phyloP scores from a whole-genome alignment of 1,140 invertebrate species.

The Dryas iulia region DNA sequence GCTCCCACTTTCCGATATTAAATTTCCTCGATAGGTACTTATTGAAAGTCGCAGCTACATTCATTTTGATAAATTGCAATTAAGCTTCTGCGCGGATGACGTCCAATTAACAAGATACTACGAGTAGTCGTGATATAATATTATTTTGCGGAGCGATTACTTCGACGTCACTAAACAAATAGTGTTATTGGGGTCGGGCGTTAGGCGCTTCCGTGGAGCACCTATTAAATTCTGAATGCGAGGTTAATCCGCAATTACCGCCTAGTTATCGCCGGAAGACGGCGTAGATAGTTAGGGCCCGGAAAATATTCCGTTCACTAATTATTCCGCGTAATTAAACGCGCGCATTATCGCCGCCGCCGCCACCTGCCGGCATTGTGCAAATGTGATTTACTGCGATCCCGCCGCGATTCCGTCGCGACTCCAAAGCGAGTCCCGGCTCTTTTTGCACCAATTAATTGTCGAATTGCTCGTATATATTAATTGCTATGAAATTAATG shows the following conservation, averaged over 20 bases:
- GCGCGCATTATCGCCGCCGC: slow-evolving; percentile 74
- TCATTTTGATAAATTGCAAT: slow-evolving; percentile 40
- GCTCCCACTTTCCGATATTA: slow-evolving; percentile 50
- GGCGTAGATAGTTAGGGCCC: slow-evolving; percentile 78
- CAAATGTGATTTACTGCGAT: slow-evolving; percentile 74
- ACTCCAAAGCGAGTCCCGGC: slow-evolving; percentile 60
- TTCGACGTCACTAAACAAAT: slow-evolving; percentile 70
- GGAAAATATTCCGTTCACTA: slow-evolving; percentile 80
- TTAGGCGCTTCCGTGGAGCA: slow-evolving; percentile 57
- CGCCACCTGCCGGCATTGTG: slow-evolving; percentile 77
- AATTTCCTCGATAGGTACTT: slow-evolving; percentile 43
- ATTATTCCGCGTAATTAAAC: slow-evolving; percentile 81
- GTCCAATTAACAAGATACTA: slow-evolving; percentile 30
- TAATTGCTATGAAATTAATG: slow-evolving; percentile 75
- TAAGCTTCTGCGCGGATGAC: slow-evolving; percentile 28
- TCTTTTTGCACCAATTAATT: slow-evolving; percentile 79
- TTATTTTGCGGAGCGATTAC: slow-evolving; percentile 64
- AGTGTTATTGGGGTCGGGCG: slow-evolving; percentile 63
- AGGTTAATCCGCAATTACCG: slow-evolving; percentile 79
- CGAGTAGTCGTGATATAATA: slow-evolving; percentile 31
- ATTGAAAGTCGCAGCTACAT: slow-evolving; percentile 41
- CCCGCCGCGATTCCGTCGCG: slow-evolving; percentile 68
- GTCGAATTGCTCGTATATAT: slow-evolving; percentile 74
- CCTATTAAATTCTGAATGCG: slow-evolving; percentile 78
- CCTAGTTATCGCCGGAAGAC: slow-evolving; percentile 79